phyloP scores from a whole-genome alignment of 2,113 vertebrate species.

The Oxyura jamaicensis region DNA sequence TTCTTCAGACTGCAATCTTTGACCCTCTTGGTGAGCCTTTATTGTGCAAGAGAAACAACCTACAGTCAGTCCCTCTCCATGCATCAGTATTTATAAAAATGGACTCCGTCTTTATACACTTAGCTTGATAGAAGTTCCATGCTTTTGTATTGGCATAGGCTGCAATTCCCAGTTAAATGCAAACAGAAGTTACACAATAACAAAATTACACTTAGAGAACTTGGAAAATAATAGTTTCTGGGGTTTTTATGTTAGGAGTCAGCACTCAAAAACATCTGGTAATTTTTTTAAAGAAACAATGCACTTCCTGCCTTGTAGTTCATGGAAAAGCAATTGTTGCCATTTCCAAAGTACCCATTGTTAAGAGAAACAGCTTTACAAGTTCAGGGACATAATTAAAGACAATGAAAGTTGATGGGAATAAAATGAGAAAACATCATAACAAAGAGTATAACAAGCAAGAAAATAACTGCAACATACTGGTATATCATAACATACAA shows the following conservation, averaged over 20 bases:
- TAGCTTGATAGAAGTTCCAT: conserved; percentile 1
- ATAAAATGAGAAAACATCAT: conserved; percentile 61
- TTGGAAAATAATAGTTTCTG: conserved; percentile 44
- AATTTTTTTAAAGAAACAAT: conserved; percentile 64
- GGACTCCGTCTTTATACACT: background rate
- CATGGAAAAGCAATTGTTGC: conserved; percentile 54
- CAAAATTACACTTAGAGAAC: background rate
- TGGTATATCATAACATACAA: conserved; percentile 6
- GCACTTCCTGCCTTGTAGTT: conserved; percentile 55
- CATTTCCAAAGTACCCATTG: conserved; percentile 58
- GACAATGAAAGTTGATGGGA: conserved; percentile 69
- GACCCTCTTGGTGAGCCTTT: background rate
- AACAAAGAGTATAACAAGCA: conserved; percentile 40
- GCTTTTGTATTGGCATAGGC: background rate
- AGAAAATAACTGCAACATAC: background rate
- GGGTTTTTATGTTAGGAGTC: background rate
- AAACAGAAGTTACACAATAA: conserved; percentile 51
- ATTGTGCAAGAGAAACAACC: background rate
- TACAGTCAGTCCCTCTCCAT: background rate
- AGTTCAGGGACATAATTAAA: conserved; percentile 69
- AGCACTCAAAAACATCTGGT: conserved; percentile 47
- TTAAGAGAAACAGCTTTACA: conserved; percentile 56
- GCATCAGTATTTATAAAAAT: background rate
- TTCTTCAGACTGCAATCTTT: background rate
- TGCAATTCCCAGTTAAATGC: conserved; percentile 39